phyloP scores from a whole-genome alignment of 2,797 vertebrate species.

The Leptoclinus maculatus region DNA sequence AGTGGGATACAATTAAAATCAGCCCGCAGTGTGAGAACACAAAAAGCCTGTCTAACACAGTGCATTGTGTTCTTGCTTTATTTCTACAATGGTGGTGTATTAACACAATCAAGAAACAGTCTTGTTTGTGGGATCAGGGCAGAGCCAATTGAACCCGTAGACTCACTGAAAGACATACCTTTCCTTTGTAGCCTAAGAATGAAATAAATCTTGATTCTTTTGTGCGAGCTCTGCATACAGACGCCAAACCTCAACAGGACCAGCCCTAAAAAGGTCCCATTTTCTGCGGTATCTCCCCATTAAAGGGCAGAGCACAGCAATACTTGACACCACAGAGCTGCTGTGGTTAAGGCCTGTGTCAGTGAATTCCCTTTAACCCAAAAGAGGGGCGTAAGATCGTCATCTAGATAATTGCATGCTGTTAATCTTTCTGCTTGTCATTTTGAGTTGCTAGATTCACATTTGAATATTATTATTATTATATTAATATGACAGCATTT shows the following conservation, averaged over 20 bases:
- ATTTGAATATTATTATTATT: not conserved
- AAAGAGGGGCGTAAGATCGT: not conserved
- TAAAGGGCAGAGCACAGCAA: slow-evolving; percentile 47
- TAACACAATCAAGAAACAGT: slow-evolving; percentile 38
- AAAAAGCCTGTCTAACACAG: slow-evolving; percentile 30
- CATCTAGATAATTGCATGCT: not conserved
- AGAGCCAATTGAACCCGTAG: slow-evolving; percentile 58
- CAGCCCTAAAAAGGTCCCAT: slow-evolving; percentile 40
- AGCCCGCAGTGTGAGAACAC: slow-evolving; percentile 38
- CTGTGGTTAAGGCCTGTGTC: slow-evolving; percentile 23
- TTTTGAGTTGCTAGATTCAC: not conserved
- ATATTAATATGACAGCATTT: not conserved
- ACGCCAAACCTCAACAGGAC: slow-evolving; percentile 56
- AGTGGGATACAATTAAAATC: slow-evolving; percentile 56
- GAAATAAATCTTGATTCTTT: slow-evolving; percentile 52
- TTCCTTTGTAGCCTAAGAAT: slow-evolving; percentile 74
- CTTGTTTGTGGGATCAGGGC: slow-evolving; percentile 49
- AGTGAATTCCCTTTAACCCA: slow-evolving; percentile 20
- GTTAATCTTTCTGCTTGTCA: slow-evolving; percentile 4
- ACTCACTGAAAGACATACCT: slow-evolving; percentile 76
- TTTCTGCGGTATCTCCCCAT: slow-evolving; percentile 40
- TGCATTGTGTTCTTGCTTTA: slow-evolving; percentile 39
- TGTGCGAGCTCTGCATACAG: slow-evolving; percentile 48
- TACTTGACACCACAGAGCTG: slow-evolving; percentile 17
- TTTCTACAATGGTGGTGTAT: slow-evolving; percentile 27